Evolutionary conservation across 2,888 invertebrate species (phyloP).

Genomic region (Caradrina kadenii): DNA sequence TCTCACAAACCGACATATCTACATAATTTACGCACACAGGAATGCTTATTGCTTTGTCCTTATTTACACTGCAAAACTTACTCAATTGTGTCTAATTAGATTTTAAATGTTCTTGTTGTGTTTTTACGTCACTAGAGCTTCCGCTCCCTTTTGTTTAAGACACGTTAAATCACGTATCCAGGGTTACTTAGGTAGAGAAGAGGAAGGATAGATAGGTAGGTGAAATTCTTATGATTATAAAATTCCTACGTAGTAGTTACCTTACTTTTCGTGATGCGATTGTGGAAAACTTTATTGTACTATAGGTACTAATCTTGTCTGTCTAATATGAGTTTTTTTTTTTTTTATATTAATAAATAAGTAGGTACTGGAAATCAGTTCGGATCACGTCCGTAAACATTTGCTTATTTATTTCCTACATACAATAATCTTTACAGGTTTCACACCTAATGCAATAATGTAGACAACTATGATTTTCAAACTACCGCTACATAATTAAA

Average conservation of each 20-base stretch:
- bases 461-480: too few species aligned
- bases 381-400: conserved; percentile 25
- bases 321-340: conserved; percentile 4
- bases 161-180: not conserved
- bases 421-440: too few species aligned
- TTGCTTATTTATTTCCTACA: too few species aligned
- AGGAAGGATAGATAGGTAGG: too few species aligned
- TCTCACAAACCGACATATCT: too few species aligned
- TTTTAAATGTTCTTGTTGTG: not conserved
- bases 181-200: not conserved
- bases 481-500: too few species aligned
- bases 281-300: too few species aligned
- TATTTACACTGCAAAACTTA: not conserved
- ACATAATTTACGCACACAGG: too few species aligned
- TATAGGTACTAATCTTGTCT: too few species aligned
- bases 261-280: not conserved
- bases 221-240: not conserved
- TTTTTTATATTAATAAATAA: conserved; percentile 36
- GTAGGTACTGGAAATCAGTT: conserved; percentile 4
- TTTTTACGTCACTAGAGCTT: not conserved
- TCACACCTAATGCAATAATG: too few species aligned
- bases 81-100: not conserved
- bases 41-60: not conserved
- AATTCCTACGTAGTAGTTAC: not conserved
- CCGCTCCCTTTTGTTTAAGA: not conserved